Evolutionary conservation across 2,113 vertebrate genomes (phyloP).

Genomic region (Urocolius indicus): DNA sequence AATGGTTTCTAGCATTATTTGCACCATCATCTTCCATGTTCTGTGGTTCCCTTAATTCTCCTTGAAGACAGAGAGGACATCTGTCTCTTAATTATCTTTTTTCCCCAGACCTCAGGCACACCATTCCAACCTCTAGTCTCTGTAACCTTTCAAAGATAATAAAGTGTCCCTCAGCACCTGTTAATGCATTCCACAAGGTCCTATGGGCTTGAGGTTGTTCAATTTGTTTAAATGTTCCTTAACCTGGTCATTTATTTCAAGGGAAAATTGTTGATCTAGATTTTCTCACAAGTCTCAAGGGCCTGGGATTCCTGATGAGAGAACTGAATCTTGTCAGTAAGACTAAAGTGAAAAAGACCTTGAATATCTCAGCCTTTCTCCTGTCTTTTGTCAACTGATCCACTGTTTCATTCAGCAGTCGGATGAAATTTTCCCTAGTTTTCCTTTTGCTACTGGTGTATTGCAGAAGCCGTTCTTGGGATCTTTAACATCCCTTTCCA

Average conservation of each 20-base stretch:
- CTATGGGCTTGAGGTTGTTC: not conserved
- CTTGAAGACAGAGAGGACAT: not conserved
- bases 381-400: not conserved
- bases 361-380: not conserved
- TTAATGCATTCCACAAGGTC: not conserved
- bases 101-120: not conserved
- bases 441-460: not conserved
- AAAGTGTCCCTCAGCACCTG: not conserved
- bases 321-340: not conserved
- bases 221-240: not conserved
- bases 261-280: not conserved
- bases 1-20: not conserved
- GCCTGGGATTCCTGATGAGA: not conserved
- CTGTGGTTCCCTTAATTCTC: not conserved
- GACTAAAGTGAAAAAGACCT: not conserved
- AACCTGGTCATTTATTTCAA: not conserved
- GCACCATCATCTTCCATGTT: not conserved
- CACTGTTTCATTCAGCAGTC: not conserved
- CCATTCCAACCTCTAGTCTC: not conserved
- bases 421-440: not conserved
- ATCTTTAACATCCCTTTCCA: not conserved
- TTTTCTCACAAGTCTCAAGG: not conserved
- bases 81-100: not conserved
- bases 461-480: not conserved
- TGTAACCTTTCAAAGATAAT: not conserved